Percentiles rank a stretch among this genome's conserved stretches.
Evolutionary conservation across 2,797 vertebrate species (phyloP).

Genomic region (Molossus molossus): DNA sequence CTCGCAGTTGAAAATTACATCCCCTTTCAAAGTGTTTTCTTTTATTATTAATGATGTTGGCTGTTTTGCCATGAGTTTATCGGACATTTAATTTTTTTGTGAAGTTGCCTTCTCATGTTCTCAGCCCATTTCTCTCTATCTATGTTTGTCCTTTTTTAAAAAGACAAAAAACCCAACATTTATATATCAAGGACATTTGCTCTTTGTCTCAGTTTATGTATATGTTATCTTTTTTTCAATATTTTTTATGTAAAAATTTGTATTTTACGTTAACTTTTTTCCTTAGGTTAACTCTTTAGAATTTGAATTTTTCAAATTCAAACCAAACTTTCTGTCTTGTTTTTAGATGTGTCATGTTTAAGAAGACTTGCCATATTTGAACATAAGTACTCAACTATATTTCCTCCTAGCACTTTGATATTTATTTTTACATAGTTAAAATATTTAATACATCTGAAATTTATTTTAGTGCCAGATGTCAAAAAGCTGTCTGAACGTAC

Average conservation of each 20-base stretch:
- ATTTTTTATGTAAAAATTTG: not conserved
- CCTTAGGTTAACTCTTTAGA: not conserved
- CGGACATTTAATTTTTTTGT: not conserved
- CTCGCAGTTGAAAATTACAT: not conserved
- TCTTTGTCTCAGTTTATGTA: not conserved
- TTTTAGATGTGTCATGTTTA: not conserved
- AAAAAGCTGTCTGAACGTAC: not conserved
- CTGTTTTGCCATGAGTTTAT: not conserved
- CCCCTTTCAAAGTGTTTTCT: not conserved
- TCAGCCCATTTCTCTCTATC: not conserved
- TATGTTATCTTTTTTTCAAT: not conserved
- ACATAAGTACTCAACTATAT: not conserved
- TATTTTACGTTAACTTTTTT: conserved; percentile 18
- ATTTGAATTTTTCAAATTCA: not conserved
- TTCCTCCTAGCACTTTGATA: conserved; percentile 14
- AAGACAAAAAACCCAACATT: not conserved
- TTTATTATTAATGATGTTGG: not conserved
- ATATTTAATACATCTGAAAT: not conserved
- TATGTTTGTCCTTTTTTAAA: not conserved
- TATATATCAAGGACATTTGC: not conserved
- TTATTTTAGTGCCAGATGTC: not conserved
- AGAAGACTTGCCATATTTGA: not conserved
- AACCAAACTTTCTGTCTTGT: not conserved
- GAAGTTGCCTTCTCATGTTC: not conserved
- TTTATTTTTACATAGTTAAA: not conserved